These are phyloP conservation scores for Salminus brasiliensis DNA, from an alignment of 2,113 vertebrate species.

Conservation along the genomic window DNA sequence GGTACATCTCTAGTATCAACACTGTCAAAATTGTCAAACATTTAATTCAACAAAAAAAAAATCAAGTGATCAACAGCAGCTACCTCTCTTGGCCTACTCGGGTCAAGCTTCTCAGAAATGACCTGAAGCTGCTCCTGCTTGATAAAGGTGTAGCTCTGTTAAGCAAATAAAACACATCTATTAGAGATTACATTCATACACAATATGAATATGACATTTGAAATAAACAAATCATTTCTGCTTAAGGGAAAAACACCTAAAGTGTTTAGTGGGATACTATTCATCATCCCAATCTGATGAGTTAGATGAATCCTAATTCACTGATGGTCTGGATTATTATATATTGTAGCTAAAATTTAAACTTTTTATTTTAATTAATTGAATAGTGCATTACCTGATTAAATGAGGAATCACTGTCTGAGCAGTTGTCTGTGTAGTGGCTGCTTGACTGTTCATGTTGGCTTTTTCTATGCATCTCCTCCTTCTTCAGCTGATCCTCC, in stretches of 20 bases:
- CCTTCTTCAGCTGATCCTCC: slow-evolving; percentile 83
- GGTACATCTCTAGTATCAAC: too few relatives aligned
- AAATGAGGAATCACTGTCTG: slow-evolving; percentile 95
- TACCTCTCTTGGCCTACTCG: slow-evolving; percentile 88
- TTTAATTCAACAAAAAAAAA: too few relatives aligned
- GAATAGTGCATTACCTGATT: slow-evolving; percentile 80
- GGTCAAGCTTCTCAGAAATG: slow-evolving; percentile 86
- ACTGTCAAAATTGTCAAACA: too few relatives aligned
- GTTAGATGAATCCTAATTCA: too few relatives aligned
- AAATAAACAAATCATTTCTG: too few relatives aligned
- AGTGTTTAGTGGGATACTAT: too few relatives aligned
- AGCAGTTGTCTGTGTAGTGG: slow-evolving; percentile 87
- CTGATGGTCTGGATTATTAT: not conserved
- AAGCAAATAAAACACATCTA: slow-evolving; percentile 38
- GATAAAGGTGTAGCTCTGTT: slow-evolving; percentile 91
- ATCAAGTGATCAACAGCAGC: too few relatives aligned
- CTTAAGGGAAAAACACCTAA: too few relatives aligned
- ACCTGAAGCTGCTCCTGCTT: slow-evolving; percentile 91
- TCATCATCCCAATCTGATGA: too few relatives aligned
- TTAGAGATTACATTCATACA: not conserved
- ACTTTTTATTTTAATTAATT: not conserved
- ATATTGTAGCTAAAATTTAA: not conserved
- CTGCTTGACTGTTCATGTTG: slow-evolving; percentile 73
- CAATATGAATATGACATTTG: too few relatives aligned
- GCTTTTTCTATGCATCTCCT: slow-evolving; percentile 77